phyloP scores from a whole-genome alignment of 35 echinoderm and acorn worm genomes.

The Eucidaris tribuloides region DNA sequence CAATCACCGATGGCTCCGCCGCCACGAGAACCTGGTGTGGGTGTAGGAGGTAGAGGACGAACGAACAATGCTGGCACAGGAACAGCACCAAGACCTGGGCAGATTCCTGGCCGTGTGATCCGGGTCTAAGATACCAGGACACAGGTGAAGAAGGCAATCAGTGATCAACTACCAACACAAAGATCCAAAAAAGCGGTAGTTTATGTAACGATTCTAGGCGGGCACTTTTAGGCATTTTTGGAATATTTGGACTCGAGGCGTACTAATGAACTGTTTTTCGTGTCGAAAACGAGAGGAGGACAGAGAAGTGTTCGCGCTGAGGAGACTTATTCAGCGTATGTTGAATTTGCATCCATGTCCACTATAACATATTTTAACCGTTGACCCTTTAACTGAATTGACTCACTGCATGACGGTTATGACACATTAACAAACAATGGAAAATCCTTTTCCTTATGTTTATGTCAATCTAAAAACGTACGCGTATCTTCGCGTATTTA shows the following conservation, averaged over 20 bases:
- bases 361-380: neutral
- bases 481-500: no score
- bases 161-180: neutral
- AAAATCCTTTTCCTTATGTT: neutral
- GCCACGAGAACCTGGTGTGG: no score
- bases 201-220: constrained; percentile 1
- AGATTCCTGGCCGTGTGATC: no score
- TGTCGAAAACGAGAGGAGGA: neutral
- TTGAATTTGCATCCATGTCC: neutral
- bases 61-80: no score
- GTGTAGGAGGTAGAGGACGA: no score
- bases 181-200: neutral
- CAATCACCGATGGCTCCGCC: no score
- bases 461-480: no score
- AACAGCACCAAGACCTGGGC: no score
- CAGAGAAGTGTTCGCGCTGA: neutral
- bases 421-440: neutral
- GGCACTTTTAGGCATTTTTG: constrained; percentile 4
- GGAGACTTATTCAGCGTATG: neutral
- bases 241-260: constrained; percentile 1
- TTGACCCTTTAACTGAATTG: neutral
- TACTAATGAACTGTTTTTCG: constrained; percentile 19
- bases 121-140: neutral
- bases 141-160: neutral
- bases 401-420: neutral